These are phyloP conservation scores for Eulemur rufifrons DNA, from an alignment of 2,113 vertebrate genomes.

Conservation along the genomic window DNA sequence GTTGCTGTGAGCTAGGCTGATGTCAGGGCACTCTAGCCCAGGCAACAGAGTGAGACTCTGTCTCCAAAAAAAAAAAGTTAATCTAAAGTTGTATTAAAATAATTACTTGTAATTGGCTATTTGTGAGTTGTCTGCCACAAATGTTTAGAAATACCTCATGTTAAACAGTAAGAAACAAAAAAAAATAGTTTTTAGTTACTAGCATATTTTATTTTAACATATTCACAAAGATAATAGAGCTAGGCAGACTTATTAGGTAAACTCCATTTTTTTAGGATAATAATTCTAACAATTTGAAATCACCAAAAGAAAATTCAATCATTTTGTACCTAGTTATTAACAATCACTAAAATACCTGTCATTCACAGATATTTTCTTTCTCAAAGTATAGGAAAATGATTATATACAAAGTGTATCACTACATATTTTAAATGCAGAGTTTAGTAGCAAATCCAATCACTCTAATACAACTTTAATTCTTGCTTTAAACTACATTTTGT, in stretches of 20 bases:
- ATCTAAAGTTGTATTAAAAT: constrained; percentile 15
- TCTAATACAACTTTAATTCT: constrained; percentile 59
- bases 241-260: background rate
- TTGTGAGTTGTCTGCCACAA: background rate
- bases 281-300: constrained; percentile 42
- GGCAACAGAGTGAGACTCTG: too few relatives aligned
- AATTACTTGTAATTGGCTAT: background rate
- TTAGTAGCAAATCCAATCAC: constrained; percentile 30
- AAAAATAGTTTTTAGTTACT: background rate
- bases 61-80: background rate
- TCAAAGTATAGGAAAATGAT: background rate
- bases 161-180: background rate
- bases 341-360: background rate
- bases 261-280: background rate
- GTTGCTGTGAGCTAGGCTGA: too few relatives aligned
- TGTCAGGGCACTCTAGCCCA: too few relatives aligned
- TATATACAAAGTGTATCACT: background rate
- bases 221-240: background rate
- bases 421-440: constrained; percentile 38
- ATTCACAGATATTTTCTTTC: background rate
- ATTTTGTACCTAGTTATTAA: background rate
- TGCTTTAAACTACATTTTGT: constrained; percentile 73
- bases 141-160: background rate
- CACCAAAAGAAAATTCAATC: constrained; percentile 10
- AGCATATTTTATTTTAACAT: constrained; percentile 26